These are phyloP conservation scores for Erynnis tages DNA, from an alignment of 2,888 invertebrate genomes.

Conservation along the genomic window DNA sequence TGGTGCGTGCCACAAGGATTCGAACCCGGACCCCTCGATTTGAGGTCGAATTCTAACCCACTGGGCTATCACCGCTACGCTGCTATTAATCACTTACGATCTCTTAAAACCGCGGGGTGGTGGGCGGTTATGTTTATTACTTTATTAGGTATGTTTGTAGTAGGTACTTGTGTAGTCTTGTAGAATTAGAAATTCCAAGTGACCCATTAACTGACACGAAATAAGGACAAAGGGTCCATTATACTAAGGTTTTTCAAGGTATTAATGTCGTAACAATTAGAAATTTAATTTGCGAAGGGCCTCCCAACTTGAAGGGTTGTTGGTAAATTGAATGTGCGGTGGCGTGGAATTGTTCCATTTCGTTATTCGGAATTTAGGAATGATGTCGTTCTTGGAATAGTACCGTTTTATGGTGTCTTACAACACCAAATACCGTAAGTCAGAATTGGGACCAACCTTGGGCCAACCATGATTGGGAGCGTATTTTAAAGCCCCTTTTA, in stretches of 20 bases:
- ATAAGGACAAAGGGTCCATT: not conserved
- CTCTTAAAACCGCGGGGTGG: too few species aligned
- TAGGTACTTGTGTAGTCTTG: too few species aligned
- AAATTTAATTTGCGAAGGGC: slow-evolving; percentile 24
- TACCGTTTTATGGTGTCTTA: not conserved
- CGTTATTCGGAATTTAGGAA: slow-evolving; percentile 1
- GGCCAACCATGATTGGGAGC: not conserved
- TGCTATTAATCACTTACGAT: too few species aligned
- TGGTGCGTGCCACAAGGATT: too few species aligned
- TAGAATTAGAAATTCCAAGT: too few species aligned
- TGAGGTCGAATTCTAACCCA: too few species aligned
- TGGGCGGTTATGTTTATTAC: too few species aligned
- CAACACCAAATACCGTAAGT: not conserved
- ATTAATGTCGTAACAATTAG: slow-evolving; percentile 19
- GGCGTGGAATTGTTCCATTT: slow-evolving; percentile 2
- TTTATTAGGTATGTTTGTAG: too few species aligned
- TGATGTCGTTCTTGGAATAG: not conserved
- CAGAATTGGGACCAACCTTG: not conserved
- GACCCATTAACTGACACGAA: slow-evolving; percentile 2
- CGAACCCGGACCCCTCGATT: too few species aligned
- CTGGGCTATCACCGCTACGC: too few species aligned
- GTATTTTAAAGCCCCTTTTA: not conserved
- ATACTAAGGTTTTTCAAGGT: slow-evolving; percentile 7
- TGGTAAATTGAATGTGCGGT: slow-evolving; percentile 15
- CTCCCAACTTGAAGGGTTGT: slow-evolving; percentile 8